Conservation (phyloP, 2,888 invertebrate genomes). For the Eupithecia abbreviata region DNA sequence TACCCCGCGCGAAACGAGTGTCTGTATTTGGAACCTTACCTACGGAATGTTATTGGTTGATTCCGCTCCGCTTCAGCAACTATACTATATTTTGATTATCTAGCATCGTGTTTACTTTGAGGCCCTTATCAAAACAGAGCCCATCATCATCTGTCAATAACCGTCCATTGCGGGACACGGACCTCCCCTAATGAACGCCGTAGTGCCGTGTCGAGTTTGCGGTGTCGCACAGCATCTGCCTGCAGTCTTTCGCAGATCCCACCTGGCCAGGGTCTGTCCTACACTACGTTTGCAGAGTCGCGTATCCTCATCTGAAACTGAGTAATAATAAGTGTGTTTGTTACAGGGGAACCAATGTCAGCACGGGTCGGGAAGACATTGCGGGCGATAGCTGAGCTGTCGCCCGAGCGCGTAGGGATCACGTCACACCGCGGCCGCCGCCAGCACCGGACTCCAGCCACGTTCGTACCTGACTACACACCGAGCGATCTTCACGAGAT, state of each 20-base stretch:
- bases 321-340: neutral
- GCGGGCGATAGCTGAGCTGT: conserved; percentile 59
- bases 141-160: neutral
- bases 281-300: no score
- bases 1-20: neutral
- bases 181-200: neutral
- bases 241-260: no score
- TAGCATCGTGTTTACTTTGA: neutral
- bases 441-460: conserved; percentile 36
- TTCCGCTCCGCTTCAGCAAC: neutral
- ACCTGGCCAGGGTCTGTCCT: neutral
- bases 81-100: neutral
- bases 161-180: neutral
- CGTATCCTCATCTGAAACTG: neutral
- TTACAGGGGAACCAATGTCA: conserved; percentile 79
- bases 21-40: neutral
- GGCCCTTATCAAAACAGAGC: neutral
- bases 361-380: conserved; percentile 80
- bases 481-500: conserved; percentile 23
- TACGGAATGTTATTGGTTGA: neutral
- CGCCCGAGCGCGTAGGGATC: conserved; percentile 59
- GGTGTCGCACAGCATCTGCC: no score
- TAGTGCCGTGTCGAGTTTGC: neutral
- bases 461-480: conserved; percentile 35
- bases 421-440: conserved; percentile 36